phyloP scores from a whole-genome alignment of 1,140 invertebrate species.

The Zaprionus taronus region DNA sequence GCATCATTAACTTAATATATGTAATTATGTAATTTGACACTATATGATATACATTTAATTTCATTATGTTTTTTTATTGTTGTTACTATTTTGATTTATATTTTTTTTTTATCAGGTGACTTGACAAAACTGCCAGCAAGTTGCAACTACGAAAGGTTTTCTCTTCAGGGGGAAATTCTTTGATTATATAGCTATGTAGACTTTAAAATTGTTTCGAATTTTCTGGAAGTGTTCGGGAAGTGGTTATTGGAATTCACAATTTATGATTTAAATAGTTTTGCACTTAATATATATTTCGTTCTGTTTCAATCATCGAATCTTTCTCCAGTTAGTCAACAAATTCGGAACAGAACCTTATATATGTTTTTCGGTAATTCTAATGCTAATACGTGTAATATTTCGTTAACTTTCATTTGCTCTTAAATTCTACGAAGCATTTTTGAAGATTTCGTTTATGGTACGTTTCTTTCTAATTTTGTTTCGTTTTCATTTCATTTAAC shows the following conservation, averaged over 20 bases:
- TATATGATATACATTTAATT: constrained; percentile 32
- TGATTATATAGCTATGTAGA: neutral
- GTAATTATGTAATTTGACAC: constrained; percentile 20
- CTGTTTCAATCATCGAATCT: neutral
- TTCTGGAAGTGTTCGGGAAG: neutral
- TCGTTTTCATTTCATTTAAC: constrained; percentile 6
- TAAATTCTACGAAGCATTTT: constrained; percentile 74
- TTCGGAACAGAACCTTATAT: neutral
- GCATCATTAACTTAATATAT: constrained; percentile 26
- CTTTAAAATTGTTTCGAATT: neutral
- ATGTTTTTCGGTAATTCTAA: constrained; percentile 38
- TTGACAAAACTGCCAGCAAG: constrained; percentile 36
- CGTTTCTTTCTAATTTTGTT: constrained; percentile 46
- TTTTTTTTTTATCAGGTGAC: constrained; percentile 3
- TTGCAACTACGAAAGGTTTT: constrained; percentile 12
- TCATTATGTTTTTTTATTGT: constrained; percentile 23
- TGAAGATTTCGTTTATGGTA: constrained; percentile 38
- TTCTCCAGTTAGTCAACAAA: neutral
- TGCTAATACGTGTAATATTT: constrained; percentile 74
- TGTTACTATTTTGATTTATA: constrained; percentile 27
- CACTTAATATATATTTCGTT: neutral
- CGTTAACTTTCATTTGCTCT: constrained; percentile 80
- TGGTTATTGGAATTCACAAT: constrained; percentile 1
- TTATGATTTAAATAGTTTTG: neutral
- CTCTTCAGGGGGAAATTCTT: constrained; percentile 1